Evolutionary conservation across 2,797 vertebrate genomes (phyloP), one percentile per base, ranked within the genome.

Genomic region (Prunella strophiata): DNA sequence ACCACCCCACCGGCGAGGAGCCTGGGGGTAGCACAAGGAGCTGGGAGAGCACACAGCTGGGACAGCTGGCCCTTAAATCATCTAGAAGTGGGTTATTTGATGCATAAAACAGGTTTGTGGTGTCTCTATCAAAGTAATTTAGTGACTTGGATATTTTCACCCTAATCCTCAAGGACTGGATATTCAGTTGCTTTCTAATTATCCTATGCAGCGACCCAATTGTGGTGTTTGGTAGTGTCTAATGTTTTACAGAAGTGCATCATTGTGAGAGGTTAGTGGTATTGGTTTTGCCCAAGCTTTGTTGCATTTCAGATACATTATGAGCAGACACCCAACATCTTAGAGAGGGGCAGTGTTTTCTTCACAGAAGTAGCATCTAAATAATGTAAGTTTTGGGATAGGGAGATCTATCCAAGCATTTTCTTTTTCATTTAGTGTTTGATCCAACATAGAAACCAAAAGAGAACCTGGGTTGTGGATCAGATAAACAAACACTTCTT

Each of bases 1-100:
- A 10, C 6, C 0, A 1, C 12, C 5, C 36, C 32, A 50, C 11
- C 10, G 36, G 5, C 0, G 1, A 43, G 36, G 26, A 16, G 42
- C 8, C 47, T 54, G 34, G 26, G 26, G 30, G 1, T 25, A n/a
- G 36, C 63, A 29, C 11, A 9, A 22, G 42, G 23, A 38, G 13
- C 20, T 62, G 32, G 43, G 23, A 62, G 36, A 9, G 57, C 8
- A 0, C 11, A 8, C 27, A 57, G 36, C 26, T 6, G 11, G 21
- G 10, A 32, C 32, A 57, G 43, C 16, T n/a, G 63, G 5, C 5
- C 50, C 27, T 21, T 13, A 16, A 19, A 27, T 42, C 38, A 42
- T 30, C 20, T 1, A 18, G 11, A 57, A 82, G 3, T 17, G 6
- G 11, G 16, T 2, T 65, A 71, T 73, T 38, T 77, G 47, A 48